Conservation (phyloP, 2,888 invertebrate genomes). For the Raillietiella orientalis region DNA sequence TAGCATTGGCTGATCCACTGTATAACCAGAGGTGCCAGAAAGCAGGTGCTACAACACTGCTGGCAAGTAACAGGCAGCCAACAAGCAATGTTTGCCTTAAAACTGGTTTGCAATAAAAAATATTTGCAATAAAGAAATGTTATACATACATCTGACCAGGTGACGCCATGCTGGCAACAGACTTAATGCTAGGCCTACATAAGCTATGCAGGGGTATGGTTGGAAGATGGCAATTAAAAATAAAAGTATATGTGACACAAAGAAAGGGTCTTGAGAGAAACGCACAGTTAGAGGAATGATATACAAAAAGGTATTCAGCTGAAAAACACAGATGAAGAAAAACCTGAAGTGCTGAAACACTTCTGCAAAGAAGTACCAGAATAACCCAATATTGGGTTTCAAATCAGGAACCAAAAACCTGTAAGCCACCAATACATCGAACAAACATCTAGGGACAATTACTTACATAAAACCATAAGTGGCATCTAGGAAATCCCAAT, state of each 20-base stretch:
- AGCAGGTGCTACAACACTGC: constrained; percentile 65
- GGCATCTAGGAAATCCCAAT: constrained; percentile 19
- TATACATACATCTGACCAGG: constrained; percentile 41
- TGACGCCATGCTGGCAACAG: constrained; percentile 71
- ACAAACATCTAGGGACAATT: neutral
- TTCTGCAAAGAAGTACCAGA: constrained; percentile 99
- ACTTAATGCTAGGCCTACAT: constrained; percentile 67
- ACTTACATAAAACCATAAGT: constrained; percentile 54
- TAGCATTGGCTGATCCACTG: constrained; percentile 91
- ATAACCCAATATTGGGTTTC: constrained; percentile 83
- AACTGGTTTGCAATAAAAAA: constrained; percentile 21
- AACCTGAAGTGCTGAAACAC: constrained; percentile 96
- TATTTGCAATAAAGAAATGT: constrained; percentile 6
- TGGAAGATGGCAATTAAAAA: constrained; percentile 68
- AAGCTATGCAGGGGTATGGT: constrained; percentile 85
- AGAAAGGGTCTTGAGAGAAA: constrained; percentile 27
- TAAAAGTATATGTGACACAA: constrained; percentile 41
- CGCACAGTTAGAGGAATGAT: constrained; percentile 34
- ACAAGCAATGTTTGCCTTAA: constrained; percentile 84
- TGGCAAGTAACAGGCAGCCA: constrained; percentile 58
- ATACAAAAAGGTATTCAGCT: constrained; percentile 78
- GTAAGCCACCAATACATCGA: constrained; percentile 16
- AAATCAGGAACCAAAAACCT: constrained; percentile 71
- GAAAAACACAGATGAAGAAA: constrained; percentile 82
- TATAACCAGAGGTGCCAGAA: constrained; percentile 97